phyloP scores from a whole-genome alignment of 2,113 vertebrate genomes.

The Taurulus bubalis region DNA sequence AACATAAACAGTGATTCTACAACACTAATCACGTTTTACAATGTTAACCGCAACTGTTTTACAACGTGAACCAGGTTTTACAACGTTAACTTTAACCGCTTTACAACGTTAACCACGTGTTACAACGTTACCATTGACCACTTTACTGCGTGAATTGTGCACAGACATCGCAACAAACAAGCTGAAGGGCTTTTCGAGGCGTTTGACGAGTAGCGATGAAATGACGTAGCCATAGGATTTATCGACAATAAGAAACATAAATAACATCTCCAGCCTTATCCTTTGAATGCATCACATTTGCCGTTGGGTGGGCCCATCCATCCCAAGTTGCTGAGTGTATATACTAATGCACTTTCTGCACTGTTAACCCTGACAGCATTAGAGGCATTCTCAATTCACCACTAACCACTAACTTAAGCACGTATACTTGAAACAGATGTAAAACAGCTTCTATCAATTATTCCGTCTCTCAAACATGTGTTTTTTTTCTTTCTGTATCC shows the following conservation, averaged over 20 bases:
- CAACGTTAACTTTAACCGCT: no score
- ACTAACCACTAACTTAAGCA: constrained; percentile 13
- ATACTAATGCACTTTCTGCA: background rate
- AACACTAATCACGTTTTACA: background rate
- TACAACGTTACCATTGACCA: background rate
- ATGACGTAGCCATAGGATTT: background rate
- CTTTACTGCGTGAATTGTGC: no score
- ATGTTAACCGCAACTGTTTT: background rate
- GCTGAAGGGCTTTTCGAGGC: background rate
- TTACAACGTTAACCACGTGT: no score
- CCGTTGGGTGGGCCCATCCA: background rate
- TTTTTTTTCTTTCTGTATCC: constrained; percentile 35
- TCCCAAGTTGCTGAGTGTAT: background rate
- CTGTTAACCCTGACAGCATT: constrained; percentile 6
- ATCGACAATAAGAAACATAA: background rate
- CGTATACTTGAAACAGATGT: constrained; percentile 57
- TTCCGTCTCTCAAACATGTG: constrained; percentile 31
- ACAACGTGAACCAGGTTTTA: background rate
- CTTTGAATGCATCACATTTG: background rate
- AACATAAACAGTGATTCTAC: background rate
- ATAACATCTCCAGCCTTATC: background rate
- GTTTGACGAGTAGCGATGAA: background rate
- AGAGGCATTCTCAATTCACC: constrained; percentile 4
- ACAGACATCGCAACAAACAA: no score
- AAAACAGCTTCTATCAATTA: constrained; percentile 37